Conservation (phyloP, 2,888 invertebrate species). For the Trissolcus brochymenae region DNA sequence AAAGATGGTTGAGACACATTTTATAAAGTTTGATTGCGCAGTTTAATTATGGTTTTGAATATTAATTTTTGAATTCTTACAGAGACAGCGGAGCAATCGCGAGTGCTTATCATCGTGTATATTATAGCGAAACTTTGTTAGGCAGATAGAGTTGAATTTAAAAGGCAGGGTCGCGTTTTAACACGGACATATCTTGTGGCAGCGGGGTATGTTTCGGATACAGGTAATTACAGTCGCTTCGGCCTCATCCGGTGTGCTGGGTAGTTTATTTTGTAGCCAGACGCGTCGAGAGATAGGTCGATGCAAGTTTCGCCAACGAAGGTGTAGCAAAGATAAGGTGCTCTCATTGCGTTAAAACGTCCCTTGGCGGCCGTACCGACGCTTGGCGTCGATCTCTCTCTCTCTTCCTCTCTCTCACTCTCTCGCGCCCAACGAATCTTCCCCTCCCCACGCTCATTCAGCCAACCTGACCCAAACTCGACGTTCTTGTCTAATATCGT, state of each 20-base stretch:
- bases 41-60: too few species aligned
- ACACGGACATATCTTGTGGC: constrained; percentile 34
- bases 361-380: constrained; percentile 71
- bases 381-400: constrained; percentile 54
- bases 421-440: constrained; percentile 46
- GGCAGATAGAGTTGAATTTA: constrained; percentile 36
- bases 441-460: constrained; percentile 32
- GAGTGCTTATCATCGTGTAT: too few species aligned
- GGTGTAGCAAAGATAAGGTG: constrained; percentile 73
- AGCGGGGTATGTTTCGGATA: constrained; percentile 56
- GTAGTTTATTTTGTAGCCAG: constrained; percentile 57
- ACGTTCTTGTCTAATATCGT: constrained; percentile 65
- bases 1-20: too few species aligned
- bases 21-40: neutral
- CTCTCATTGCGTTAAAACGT: constrained; percentile 73
- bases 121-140: constrained; percentile 1
- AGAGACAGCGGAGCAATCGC: too few species aligned
- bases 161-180: constrained; percentile 35
- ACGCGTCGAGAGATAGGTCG: constrained; percentile 65
- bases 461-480: constrained; percentile 55
- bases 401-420: constrained; percentile 53
- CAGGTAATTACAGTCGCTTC: constrained; percentile 59
- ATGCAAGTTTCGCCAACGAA: constrained; percentile 64
- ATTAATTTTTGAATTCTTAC: too few species aligned
- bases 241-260: constrained; percentile 51